Conservation (phyloP, 2,797 vertebrate genomes). For the Amblyraja radiata region DNA sequence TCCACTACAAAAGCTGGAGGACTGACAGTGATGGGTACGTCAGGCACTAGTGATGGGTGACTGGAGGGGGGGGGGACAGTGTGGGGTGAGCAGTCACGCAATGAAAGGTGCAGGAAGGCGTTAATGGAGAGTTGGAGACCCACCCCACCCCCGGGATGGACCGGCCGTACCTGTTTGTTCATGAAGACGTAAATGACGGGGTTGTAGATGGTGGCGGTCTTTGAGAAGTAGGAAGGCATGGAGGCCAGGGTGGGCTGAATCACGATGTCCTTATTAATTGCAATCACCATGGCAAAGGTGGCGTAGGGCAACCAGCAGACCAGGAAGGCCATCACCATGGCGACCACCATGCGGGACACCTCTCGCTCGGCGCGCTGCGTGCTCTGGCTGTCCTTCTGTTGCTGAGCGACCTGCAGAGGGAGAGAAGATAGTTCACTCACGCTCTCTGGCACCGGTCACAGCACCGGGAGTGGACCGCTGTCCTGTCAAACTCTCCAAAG, state of each 20-base stretch:
- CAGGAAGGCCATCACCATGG: conserved; percentile 23
- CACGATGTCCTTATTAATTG: conserved; percentile 12
- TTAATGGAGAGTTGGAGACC: neutral
- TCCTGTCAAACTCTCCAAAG: neutral
- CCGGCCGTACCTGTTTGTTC: conserved; percentile 10
- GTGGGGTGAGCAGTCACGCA: neutral
- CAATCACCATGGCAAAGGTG: conserved; percentile 5
- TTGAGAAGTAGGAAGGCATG: conserved; percentile 36
- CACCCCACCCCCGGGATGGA: too few relatives aligned
- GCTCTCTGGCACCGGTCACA: neutral
- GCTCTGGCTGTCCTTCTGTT: conserved; percentile 17
- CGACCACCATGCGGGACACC: conserved; percentile 14
- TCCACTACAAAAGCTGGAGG: neutral
- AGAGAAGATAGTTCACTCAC: neutral
- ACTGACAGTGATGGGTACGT: neutral
- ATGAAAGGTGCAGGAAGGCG: neutral
- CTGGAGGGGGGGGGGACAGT: neutral
- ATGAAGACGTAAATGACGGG: conserved; percentile 30
- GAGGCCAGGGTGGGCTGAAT: conserved; percentile 16
- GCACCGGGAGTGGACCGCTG: neutral
- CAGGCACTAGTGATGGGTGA: neutral
- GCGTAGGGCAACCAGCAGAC: conserved; percentile 21
- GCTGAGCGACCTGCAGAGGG: neutral
- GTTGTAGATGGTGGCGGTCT: conserved; percentile 27
- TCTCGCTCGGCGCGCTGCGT: conserved; percentile 12